Evolutionary conservation across 2,888 invertebrate species (phyloP), one percentile per base, ranked within the genome.

Genomic region (Diaprepes abbreviatus): DNA sequence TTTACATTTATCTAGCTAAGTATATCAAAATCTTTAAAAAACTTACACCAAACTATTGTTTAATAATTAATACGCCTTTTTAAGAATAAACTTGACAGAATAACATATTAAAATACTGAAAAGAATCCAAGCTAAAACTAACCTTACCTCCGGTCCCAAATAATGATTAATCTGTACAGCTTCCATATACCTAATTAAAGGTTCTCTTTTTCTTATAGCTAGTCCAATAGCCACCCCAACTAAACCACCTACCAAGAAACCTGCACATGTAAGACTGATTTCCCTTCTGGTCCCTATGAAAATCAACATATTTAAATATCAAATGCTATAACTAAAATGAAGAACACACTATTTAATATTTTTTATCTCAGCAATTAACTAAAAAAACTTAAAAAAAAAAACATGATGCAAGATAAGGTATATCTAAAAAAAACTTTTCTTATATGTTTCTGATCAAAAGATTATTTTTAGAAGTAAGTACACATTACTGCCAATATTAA

Each of bases 151-250:
- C 45, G 81, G 76, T 72, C 86, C 87, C 65, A 82, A 78, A 75
- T 85, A 86, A 74, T 82, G 81, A 70, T 82, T 83, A 72, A 86
- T 85, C 74, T 85, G 84, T 24, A 87, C 76, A 31, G 86, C 85
- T 80, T 84, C 85, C 85, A 87, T 86, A 70, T 84, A 83, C 66
- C 85, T 82, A 57, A 82, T 72, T 67, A 83, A 78, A 43, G 77
- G 77, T 36, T 81, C 73, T 35, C 72, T 73, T 73, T 78, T 79
- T 48, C 79, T 79, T 77, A 84, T 79, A 68, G 82, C 80, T 28
- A 82, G 54, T 2, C 84, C 84, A 54, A 85, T 76, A 63, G 79
- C 80, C 57, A 85, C 82, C 48, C 87, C 87, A 64, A 86, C 77
- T 19, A 85, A 52, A 70, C 81, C 79, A 35, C 87, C 87, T 35